Evolutionary conservation across 2,888 invertebrate species (phyloP), one percentile per base, ranked within the genome.

Genomic region (Emmelina monodactyla): DNA sequence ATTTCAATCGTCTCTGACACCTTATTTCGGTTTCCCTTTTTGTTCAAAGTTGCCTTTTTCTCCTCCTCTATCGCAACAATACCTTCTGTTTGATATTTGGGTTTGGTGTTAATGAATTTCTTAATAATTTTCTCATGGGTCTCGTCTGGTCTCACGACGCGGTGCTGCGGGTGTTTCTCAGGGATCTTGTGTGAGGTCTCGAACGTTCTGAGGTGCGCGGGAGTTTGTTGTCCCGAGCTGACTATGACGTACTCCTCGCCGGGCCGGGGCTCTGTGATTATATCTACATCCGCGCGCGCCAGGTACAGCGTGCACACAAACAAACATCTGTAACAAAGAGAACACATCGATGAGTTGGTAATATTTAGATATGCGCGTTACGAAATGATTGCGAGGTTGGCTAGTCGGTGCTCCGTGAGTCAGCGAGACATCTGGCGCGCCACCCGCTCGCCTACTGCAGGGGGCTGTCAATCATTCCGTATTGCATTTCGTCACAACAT

Each of bases 141-240:
- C 44, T 69, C 83, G 51, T 53, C 81, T 42, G 46, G 71, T 39
- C 67, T 68, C 9, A 64, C 47, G 28, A 63, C 44, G 33, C 67
- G 61, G 31, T 76, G 67, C 37, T 63, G 45, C 1, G 78, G 71
- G 42, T 78, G 68, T 49, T 76, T 73, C 11, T 78, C 82, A 0
- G 85, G 86, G 45, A 87, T 81, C 66, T 89, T 90, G 57, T 90
- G 90, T 2, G 89, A 80, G 2, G 88, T 87, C 65, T 89, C 88
- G 50, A 89, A 89, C 49, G 65, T 66, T 49, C 69, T 65, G 15
- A 80, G 37, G n/a, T n/a, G n/a, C n/a, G n/a, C n/a, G 1, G 78
- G 70, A 14, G 76, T 78, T 46, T 79, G 76, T 42, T 76, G 73
- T 13, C 78, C 80, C 11, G 81, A 75, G 48, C 85, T 85, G 37